Percentiles rank a stretch among this genome's conserved stretches.
These are phyloP conservation scores for Oriolus oriolus DNA, from an alignment of 2,113 vertebrate genomes.

Conservation along the genomic window DNA sequence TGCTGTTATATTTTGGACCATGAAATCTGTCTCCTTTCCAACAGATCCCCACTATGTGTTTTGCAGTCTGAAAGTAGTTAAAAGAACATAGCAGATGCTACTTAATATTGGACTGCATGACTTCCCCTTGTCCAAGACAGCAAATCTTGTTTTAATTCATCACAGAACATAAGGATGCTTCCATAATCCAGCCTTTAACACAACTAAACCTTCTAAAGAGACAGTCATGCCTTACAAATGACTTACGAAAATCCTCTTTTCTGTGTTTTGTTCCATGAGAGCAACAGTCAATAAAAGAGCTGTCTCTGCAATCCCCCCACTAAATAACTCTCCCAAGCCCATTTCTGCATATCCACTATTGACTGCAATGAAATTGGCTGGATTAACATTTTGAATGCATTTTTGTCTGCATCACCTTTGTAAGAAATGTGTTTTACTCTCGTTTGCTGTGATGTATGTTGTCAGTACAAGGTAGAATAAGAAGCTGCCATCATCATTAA, in stretches of 20 bases:
- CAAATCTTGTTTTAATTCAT: slow-evolving; percentile 59
- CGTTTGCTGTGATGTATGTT: not conserved
- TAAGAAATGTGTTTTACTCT: not conserved
- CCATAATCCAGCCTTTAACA: slow-evolving; percentile 20
- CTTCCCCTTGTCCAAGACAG: slow-evolving; percentile 33
- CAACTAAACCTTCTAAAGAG: not conserved
- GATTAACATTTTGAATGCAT: not conserved
- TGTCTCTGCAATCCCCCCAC: not conserved
- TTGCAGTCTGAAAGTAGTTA: slow-evolving; percentile 22
- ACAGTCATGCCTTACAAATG: not conserved
- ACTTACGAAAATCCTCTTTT: not conserved
- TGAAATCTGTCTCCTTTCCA: slow-evolving; percentile 7
- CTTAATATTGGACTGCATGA: not conserved
- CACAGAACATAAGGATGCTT: slow-evolving; percentile 45
- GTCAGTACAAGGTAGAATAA: not conserved
- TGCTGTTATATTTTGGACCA: slow-evolving; percentile 31
- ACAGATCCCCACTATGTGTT: not conserved
- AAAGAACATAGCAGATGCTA: slow-evolving; percentile 46
- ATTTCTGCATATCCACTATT: not conserved
- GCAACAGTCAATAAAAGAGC: not conserved
- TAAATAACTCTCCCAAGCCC: not conserved
- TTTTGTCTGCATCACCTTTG: not conserved
- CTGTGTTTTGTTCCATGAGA: slow-evolving; percentile 4
- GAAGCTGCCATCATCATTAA: not conserved
- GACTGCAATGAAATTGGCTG: not conserved